Evolutionary conservation across 2,888 invertebrate genomes (phyloP), one percentile per base, ranked within the genome.

Genomic region (Agrotis ipsilon): DNA sequence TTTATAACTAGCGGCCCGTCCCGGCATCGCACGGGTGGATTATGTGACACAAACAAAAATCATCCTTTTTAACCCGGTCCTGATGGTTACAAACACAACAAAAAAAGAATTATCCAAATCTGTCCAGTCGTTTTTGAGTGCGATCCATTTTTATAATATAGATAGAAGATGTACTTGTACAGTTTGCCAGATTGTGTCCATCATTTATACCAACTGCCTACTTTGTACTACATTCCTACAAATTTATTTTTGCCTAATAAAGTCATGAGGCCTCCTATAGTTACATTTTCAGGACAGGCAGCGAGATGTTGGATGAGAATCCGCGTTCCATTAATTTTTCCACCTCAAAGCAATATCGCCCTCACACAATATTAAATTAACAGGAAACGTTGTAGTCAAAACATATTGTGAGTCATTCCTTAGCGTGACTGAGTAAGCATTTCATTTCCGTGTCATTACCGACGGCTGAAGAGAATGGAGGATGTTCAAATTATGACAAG

Each of bases 391-490:
- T 27, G 14, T 11, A 46, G n/a, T 27, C 24, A 43, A 61, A 67
- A 67, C 52, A 73, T 39, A 68, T 54, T 49, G 45, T 45, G 19
- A 39, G 39, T 18, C 27, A 66, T 68, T 55, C 5, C 55, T 57
- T 16, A 63, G 52, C 46, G 32, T 68, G 66, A 49, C 46, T 63
- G 32, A 39, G 63, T 32, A 32, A 54, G n/a, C 51, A 27, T 69
- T 61, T 52, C 52, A 79, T 81, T 79, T 75, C 68, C 62, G 52
- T 27, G 24, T 68, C 61, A 70, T 69, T 51, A 62, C 49, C 51
- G 24, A 43, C 43, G 32, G 58, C 57, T 78, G 65, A 24, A 43
- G 57, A 43, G 18, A 58, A 78, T 65, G 46, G 52, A 7, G 13
- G 27, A 51, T 45, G 58, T 69, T 68, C 32, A 72, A 62, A 68